Evolutionary conservation across 2,797 vertebrate genomes (phyloP), one percentile per base, ranked within the genome.

Genomic region (Lophius americanus): DNA sequence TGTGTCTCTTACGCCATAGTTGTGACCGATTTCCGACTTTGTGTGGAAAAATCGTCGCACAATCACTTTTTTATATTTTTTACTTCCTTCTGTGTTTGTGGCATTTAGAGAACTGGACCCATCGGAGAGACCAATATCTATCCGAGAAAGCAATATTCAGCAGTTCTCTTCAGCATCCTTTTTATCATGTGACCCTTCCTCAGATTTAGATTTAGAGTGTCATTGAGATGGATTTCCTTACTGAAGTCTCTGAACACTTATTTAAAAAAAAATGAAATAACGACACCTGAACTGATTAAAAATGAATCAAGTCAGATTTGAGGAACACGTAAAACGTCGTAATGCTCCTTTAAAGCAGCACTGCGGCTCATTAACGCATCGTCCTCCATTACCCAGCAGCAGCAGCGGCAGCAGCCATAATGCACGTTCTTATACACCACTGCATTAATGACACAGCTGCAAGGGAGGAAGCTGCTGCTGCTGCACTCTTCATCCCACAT

Each of bases 391-490:
- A 91, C 70, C 74, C 70, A 55, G 73, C 73, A 69, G 76, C 66
- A 60, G 75, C 79, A 73, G 50, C 70, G 69, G 75, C 53, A 43
- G 84, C 77, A 79, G 85, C 74, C 80, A 75, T 87, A 82, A 84
- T 81, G 81, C 83, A 72, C 79, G 78, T 83, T 81, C 69, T 90
- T 70, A 75, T 78, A 85, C 77, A 85, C 33, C 82, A 72, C 82
- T 80, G 85, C 81, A 88, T 89, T 81, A 83, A 81, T 82, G 88
- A 79, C 69, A 79, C 76, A 81, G 85, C 82, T 90, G 86, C 82
- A 85, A 85, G 75, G 77, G 79, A 75, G 79, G 69, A 86, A 85
- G 84, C 75, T 69, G 76, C 76, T 75, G 77, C 60, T 32, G 55
- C 11, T 13, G 55, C 41, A 38, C 69, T 60, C 65, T 59, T 73